Evolutionary conservation across 1,140 invertebrate species (phyloP), one percentile per base, ranked within the genome.

Genomic region (Achatina immaculata): DNA sequence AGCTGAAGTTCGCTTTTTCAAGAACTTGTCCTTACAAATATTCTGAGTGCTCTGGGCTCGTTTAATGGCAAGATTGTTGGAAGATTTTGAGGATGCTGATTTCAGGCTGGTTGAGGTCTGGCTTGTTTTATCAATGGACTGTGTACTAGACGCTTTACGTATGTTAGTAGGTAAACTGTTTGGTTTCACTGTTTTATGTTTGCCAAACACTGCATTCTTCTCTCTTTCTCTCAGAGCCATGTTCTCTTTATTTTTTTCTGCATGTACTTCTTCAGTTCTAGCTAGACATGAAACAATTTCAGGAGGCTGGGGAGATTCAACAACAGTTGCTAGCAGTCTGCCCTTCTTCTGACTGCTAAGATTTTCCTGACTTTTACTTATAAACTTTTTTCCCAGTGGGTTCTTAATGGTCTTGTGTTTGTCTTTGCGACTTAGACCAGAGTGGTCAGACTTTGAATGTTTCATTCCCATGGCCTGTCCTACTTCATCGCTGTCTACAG

Each of bases 311-410:
- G 83, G 34, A 80, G 85, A 87, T n/a, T 75, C 75, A 21, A 83
- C 82, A 65, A 83, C 82, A 71, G 84, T 86, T 40, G 82, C 80
- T 81, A 85, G 16, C 62, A 84, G 85, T 80, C 42, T 66, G 21
- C 55, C 81, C 72, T 87, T 88, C 76, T 84, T 87, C 68, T 83
- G 81, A 77, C 86, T 87, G 3, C 86, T 85, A 16, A 91, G 85
- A 77, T 88, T 91, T 68, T 91, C 90, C 72, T 91, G 90, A 80
- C 90, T 91, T 84, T 90, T 90, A 78, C 90, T 91, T n/a, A 91
- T 81, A 43, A 88, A 90, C 16, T 85, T 83, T 62, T 86, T 88
- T 1, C 62, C 62, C 6, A 66, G 16, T 7, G 40, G 0, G 1
- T 40, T n/a, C 36, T 68, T 68, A 16, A 19, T 48, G 31, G 42